Percentiles rank a stretch among this genome's conserved stretches.
Conservation (phyloP, 2,888 invertebrate species). For the Orthosia gracilis region DNA sequence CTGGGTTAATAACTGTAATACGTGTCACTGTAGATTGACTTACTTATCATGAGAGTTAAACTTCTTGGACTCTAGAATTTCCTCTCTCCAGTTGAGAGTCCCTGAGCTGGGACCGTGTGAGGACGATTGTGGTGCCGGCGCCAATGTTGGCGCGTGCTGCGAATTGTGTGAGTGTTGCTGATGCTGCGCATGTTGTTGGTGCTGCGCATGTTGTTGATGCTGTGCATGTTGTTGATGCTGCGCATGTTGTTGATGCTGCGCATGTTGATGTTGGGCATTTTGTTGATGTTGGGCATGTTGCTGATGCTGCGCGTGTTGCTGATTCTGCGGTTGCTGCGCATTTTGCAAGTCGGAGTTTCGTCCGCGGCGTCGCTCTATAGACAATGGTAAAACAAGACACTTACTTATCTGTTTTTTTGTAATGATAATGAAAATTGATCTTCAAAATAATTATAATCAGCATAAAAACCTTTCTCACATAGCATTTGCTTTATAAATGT, state of each 20-base stretch:
- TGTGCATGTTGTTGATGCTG: constrained; percentile 56
- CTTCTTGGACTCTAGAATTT: constrained; percentile 87
- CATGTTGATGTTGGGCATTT: constrained; percentile 27
- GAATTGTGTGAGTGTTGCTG: constrained; percentile 15
- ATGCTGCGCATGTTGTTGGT: constrained; percentile 41
- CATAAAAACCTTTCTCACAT: not conserved
- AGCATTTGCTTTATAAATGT: no score
- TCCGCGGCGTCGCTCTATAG: constrained; percentile 63
- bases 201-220: constrained; percentile 28
- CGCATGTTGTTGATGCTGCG: constrained; percentile 48
- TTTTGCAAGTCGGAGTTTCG: constrained; percentile 69
- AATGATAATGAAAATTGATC: not conserved
- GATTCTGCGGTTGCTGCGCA: constrained; percentile 58
- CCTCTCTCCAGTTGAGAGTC: constrained; percentile 87
- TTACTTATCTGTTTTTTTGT: not conserved
- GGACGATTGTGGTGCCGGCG: constrained; percentile 23
- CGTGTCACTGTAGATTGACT: constrained; percentile 36
- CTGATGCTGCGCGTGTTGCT: constrained; percentile 16
- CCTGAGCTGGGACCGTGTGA: constrained; percentile 68
- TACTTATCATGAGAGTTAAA: constrained; percentile 81
- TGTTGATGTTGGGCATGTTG: constrained; percentile 29
- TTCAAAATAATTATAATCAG: not conserved
- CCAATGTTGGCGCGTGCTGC: constrained; percentile 36
- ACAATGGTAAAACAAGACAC: constrained; percentile 8
- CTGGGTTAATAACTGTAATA: not conserved